Conservation (phyloP, 2,113 vertebrate genomes). For the rabbit (Oryctolagus cuniculus) region DNA sequence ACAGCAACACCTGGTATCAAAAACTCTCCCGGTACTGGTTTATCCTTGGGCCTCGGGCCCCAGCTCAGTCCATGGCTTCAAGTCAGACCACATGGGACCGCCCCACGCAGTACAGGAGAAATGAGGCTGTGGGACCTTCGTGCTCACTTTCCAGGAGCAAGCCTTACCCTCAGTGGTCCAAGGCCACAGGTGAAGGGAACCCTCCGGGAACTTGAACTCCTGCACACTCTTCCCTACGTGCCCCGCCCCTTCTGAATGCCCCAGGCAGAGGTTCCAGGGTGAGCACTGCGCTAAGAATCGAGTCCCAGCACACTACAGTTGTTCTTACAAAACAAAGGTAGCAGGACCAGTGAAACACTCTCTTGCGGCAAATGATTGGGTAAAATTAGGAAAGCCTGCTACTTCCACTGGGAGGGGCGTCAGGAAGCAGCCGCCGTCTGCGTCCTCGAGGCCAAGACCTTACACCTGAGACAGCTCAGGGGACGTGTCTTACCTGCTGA, state of each 20-base stretch:
- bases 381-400: not conserved
- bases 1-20: not conserved
- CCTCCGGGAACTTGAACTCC: not conserved
- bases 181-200: not conserved
- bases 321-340: not conserved
- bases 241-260: not conserved
- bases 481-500: conserved; percentile 5
- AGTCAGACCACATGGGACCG: rapidly evolving
- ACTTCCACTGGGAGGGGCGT: too few relatives aligned
- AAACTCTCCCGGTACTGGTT: rapidly evolving
- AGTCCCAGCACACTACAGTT: not conserved
- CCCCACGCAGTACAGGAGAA: too few relatives aligned
- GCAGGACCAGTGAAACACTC: not conserved
- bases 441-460: not conserved
- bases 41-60: rapidly evolving
- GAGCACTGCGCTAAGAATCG: not conserved
- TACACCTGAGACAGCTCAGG: rapidly evolving
- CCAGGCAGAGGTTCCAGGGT: not conserved
- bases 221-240: not conserved
- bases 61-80: not conserved
- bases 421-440: not conserved
- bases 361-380: not conserved
- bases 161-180: not conserved
- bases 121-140: not conserved
- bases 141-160: not conserved